These are phyloP conservation scores for Paradisaea rubra DNA, from an alignment of 2,113 vertebrate genomes.

Conservation along the genomic window DNA sequence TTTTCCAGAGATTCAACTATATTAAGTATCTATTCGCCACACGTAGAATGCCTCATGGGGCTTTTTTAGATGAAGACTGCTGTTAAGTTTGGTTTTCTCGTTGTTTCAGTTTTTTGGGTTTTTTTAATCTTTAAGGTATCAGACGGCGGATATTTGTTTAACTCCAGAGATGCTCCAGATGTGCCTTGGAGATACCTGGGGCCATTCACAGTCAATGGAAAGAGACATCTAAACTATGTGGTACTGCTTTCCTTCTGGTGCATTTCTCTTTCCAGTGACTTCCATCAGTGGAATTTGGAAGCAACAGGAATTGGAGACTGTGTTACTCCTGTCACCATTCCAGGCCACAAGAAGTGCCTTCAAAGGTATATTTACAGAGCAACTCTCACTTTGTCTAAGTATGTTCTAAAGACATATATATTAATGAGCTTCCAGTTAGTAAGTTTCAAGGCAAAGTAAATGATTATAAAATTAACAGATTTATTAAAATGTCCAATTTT, in stretches of 20 bases:
- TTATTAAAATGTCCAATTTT: neutral
- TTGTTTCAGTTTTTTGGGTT: rapidly evolving
- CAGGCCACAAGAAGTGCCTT: neutral
- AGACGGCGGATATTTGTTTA: neutral
- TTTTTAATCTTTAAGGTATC: neutral
- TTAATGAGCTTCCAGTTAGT: neutral
- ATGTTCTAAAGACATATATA: neutral
- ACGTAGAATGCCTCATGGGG: neutral
- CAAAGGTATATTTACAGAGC: neutral
- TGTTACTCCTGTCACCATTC: neutral
- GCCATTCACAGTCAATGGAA: neutral
- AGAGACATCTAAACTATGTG: neutral
- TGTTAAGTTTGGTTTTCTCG: neutral
- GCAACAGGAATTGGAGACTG: neutral
- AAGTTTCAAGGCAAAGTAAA: neutral
- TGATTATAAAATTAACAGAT: neutral
- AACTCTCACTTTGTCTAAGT: neutral
- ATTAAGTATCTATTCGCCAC: neutral
- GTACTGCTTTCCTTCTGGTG: neutral
- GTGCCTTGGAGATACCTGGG: neutral
- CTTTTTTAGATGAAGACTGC: neutral
- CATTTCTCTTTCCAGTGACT: neutral
- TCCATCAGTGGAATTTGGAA: neutral
- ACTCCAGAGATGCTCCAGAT: neutral
- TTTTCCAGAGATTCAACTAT: neutral